Conservation (phyloP, 2,797 vertebrate genomes). For the Sebastes oblongus region DNA sequence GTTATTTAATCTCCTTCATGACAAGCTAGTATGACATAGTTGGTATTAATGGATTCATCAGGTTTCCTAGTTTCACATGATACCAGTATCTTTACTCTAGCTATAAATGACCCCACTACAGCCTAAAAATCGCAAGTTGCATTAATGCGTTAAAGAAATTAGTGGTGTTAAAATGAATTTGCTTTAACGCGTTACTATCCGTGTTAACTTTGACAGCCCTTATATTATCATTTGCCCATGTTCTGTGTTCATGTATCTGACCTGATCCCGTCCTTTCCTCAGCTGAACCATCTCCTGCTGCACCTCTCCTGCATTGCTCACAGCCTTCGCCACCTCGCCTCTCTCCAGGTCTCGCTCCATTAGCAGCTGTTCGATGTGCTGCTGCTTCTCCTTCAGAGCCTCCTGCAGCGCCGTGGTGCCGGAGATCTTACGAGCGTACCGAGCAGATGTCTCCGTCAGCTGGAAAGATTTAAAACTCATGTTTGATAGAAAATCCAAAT, state of each 20-base stretch:
- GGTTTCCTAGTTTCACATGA: no score
- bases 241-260: conserved; percentile 47
- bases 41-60: no score
- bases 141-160: no score
- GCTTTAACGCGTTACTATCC: no score
- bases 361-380: conserved; percentile 97
- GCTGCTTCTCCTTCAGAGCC: conserved; percentile 98
- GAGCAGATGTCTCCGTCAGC: conserved; percentile 97
- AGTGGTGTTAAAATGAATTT: no score
- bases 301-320: conserved; percentile 94
- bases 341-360: conserved; percentile 94
- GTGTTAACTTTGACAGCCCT: no score
- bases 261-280: conserved; percentile 93
- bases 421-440: conserved; percentile 96
- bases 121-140: no score
- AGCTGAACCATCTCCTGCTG: conserved; percentile 90
- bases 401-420: conserved; percentile 97
- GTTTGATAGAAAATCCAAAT: not conserved
- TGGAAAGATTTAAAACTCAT: conserved; percentile 52
- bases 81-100: no score
- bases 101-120: no score
- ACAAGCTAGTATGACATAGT: no score
- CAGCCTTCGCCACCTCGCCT: conserved; percentile 95
- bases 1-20: no score
- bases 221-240: no score